Evolutionary conservation across 2,113 vertebrate genomes (phyloP).

Genomic region (Indri indri): DNA sequence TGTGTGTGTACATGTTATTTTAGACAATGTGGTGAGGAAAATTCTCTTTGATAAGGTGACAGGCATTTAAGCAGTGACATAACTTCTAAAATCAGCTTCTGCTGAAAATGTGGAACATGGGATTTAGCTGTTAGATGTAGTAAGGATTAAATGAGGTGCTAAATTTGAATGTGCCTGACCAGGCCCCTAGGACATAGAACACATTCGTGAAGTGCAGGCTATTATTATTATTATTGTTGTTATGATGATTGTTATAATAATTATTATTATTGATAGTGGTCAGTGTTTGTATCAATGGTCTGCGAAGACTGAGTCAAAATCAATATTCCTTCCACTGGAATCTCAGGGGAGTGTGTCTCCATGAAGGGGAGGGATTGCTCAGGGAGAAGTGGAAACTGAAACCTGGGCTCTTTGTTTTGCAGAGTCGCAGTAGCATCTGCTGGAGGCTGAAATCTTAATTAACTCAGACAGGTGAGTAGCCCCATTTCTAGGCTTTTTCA

Average conservation of each 20-base stretch:
- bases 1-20: not conserved
- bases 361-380: not conserved
- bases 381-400: not conserved
- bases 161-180: not conserved
- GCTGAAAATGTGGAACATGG: not conserved
- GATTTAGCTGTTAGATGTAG: not conserved
- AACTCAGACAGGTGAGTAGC: not conserved
- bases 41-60: not conserved
- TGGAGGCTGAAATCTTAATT: conserved; percentile 37
- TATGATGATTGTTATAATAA: no score
- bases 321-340: not conserved
- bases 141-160: not conserved
- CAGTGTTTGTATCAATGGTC: rapidly evolving
- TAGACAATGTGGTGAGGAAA: not conserved
- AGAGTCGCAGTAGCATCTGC: not conserved
- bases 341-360: not conserved
- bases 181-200: not conserved
- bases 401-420: not conserved
- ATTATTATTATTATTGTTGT: not conserved
- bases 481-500: not conserved
- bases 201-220: not conserved
- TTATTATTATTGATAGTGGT: no score
- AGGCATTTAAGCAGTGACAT: not conserved
- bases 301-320: not conserved
- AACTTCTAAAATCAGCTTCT: not conserved